Evolutionary conservation across 2,797 vertebrate species (phyloP), one percentile per base, ranked within the genome.

Genomic region (Cichlasoma orientale): DNA sequence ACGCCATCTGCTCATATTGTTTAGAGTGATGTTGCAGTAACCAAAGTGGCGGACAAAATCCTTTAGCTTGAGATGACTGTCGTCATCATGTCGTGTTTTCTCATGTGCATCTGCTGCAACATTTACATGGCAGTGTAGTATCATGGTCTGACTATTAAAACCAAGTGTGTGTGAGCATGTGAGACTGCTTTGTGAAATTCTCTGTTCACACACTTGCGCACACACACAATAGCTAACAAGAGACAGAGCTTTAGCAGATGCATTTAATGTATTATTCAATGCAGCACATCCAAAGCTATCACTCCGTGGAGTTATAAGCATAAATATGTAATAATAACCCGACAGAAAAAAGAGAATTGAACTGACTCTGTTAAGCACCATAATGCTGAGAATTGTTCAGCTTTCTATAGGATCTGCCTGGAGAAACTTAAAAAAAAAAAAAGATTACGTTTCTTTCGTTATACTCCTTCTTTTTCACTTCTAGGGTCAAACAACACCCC

Each of bases 261-360:
- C 91, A 89, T 94, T 94, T 92, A 90, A 95, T 95, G 90, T 94
- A 93, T 95, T 93, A 95, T 95, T 95, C 92, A 95, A 79, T 52
- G 68, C 79, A 87, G 80, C 87, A 72, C 91, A 92, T 92, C 90
- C 85, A 90, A 88, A 85, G 82, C 86, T 77, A 92, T 91, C 88
- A 79, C 89, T 90, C 88, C 61, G 50, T 75, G 77, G 88, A 88
- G 84, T 90, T 86, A 85, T 85, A 82, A 77, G 74, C 88, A 94
- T 93, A 92, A 93, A 95, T 94, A 93, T 92, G 87, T 91, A 90
- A 93, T 93, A 90, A 92, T 90, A 90, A 86, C 79, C 77, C 29
- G 0, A 38, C 33, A 75, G 77, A 83, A 86, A 82, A 90, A 78
- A 80, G 38, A 69, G 69, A 80, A 82, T 78, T 58, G 36, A 86